Base-by-base conservation (phyloP, 64 coral and sea anemone species). In the Porites lutea region DNA sequence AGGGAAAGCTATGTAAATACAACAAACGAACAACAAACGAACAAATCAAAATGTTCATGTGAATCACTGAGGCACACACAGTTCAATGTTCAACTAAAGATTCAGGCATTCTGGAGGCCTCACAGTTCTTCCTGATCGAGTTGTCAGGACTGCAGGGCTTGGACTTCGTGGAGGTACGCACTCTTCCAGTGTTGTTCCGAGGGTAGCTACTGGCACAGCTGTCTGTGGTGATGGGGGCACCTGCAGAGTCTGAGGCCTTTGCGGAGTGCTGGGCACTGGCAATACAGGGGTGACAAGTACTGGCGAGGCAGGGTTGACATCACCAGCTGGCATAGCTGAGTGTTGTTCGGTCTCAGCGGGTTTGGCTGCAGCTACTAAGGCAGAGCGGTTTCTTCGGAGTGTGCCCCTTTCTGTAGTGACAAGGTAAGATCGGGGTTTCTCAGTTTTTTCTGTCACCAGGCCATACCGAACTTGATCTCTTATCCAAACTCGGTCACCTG, bases 401-500 rank as follows among this genome's bases (percentile, higher is more conserved):
- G 73, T 86, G 8, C 52, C 13, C 45, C 50, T 77, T 16, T 86
- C 71, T 11, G 83, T 93, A 44, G 67, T 79, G 46, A 80, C 83
- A 10, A 88, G 23, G 19, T 79, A 88, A 22, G 83, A 71, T 16
- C 51, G 50, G 5, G 83, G 91, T 16, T 79, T 55, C 15, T 71
- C 18, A 11, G 91, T 79, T 4, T 13, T 7, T 13, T n/a, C 48
- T 3, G 80, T 6, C 7, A 88, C 50, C 27, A 65, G 16, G 13
- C 48, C 83, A 19, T 55, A 6, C 2, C 11, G 48, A 15, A 21
- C 8, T 71, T 93, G 83, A 48, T 93, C 83, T 67, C 55, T 44
- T 13, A 88, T 51, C 75, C 74, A 93, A 2, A 93, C 74, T 7
- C 21, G 61, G 48, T 93, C 75, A 54, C 74, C 74, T 68, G 48